Evolutionary conservation across 2,888 invertebrate genomes (phyloP), one percentile per base, ranked within the genome.

Genomic region (Chloroclystis v-ata): DNA sequence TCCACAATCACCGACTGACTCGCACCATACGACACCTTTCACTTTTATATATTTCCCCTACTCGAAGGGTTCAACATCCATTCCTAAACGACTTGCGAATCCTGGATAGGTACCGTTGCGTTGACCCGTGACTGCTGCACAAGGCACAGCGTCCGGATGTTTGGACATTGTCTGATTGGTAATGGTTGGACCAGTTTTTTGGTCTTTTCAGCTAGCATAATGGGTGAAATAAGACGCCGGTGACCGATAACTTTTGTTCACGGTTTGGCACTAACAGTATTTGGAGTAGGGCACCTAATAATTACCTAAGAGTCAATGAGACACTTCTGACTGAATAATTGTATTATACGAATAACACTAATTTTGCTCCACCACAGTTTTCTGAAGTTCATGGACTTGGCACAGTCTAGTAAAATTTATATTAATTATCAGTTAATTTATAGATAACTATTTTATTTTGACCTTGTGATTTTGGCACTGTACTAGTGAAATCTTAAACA

Each of bases 1-100:
- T 20, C 66, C 60, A 56, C 67, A 69, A 56, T 74, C 75, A 70
- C 74, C 75, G 74, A 85, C 83, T 85, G 85, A 81, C 63, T 72
- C 80, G 76, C 76, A 74, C 79, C 74, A 67, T 59, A 60, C 64
- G 64, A 59, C 53, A 56, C 61, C 83, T 55, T 68, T 69, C 81
- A 68, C 82, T 82, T 82, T 78, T 85, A 85, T 85, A 84, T 66
- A 64, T 59, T 78, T 66, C 81, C 80, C 82, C 79, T 78, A 61
- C 80, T 78, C 65, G 60, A 57, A 50, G 66, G 72, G 65, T 63
- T 57, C 52, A 51, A 57, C 61, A 59, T 72, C 62, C 65, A 67
- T 70, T 71, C 65, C 56, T 59, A 37, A 40, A 43, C 61, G 42
- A 72, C 65, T 63, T 57, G 50, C 60, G 60, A 62, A 57, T 72